A percentile compares a stretch with the other conserved stretches of the same genome.
Evolutionary conservation across 2,113 vertebrate species (phyloP).

Genomic region (Dicentrarchus labrax): DNA sequence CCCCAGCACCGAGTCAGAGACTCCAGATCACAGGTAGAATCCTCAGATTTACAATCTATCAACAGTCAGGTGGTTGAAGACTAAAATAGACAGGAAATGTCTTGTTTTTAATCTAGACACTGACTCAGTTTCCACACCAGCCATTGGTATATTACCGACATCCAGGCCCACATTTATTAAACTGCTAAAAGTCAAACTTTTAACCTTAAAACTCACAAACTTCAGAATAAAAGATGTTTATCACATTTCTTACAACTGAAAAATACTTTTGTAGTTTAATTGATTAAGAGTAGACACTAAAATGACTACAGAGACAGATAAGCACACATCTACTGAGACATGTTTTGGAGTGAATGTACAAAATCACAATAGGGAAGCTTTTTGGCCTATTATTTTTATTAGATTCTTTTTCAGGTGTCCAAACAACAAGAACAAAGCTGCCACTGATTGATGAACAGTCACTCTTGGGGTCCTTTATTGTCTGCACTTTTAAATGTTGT

Average conservation of each 20-base stretch:
- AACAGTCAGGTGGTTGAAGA: conserved; percentile 17
- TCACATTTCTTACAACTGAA: background rate
- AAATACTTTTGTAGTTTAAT: background rate
- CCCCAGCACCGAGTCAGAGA: conserved; percentile 66
- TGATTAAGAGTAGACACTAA: background rate
- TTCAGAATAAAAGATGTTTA: background rate
- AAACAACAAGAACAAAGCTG: background rate
- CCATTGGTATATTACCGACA: background rate
- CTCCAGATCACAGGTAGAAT: conserved; percentile 65
- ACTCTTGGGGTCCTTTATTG: background rate
- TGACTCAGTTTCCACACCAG: background rate
- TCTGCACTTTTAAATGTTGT: background rate
- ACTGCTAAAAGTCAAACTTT: background rate
- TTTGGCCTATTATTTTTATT: background rate
- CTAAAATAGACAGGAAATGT: background rate
- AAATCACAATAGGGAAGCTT: background rate
- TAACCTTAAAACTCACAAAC: background rate
- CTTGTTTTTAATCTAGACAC: background rate
- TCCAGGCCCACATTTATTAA: background rate
- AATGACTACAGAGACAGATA: background rate
- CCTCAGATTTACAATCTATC: conserved; percentile 46
- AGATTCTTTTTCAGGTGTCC: background rate
- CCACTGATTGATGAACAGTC: background rate
- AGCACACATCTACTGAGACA: background rate
- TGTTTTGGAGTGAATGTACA: background rate